A percentile compares a stretch with the other conserved stretches of the same genome.
These are phyloP conservation scores for Chaetodon trifascialis DNA, from an alignment of 2,113 vertebrate species.

Conservation along the genomic window DNA sequence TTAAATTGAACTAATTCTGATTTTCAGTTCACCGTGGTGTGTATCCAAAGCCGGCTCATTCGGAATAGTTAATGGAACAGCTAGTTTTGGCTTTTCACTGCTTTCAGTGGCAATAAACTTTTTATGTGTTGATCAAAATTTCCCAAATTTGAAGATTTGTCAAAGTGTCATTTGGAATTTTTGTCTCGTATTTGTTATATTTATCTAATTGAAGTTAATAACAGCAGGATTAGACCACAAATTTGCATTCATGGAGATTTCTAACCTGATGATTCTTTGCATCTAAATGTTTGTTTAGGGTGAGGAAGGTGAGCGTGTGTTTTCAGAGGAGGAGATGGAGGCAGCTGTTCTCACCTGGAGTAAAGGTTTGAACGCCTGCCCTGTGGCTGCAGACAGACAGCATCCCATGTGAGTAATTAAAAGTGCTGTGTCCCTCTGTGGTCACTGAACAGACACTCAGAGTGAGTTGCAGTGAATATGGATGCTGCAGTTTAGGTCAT, in stretches of 20 bases:
- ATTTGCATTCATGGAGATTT: not conserved
- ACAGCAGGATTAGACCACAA: not conserved
- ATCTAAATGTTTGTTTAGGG: slow-evolving; percentile 72
- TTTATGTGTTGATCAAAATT: not conserved
- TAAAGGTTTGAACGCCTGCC: slow-evolving; percentile 65
- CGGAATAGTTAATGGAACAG: not conserved
- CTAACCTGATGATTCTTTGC: not conserved
- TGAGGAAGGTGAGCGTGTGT: slow-evolving; percentile 76
- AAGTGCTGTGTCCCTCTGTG: not conserved
- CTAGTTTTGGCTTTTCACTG: not conserved
- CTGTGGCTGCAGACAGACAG: slow-evolving; percentile 69
- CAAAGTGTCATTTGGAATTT: not conserved
- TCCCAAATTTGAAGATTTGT: not conserved
- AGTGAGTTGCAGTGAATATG: not conserved
- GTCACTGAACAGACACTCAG: not conserved
- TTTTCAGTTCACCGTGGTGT: not conserved
- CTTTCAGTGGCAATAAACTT: not conserved
- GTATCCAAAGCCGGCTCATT: not conserved
- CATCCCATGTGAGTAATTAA: slow-evolving; percentile 89
- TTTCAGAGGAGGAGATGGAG: slow-evolving; percentile 90
- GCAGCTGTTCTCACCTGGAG: slow-evolving; percentile 84
- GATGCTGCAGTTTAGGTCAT: not conserved
- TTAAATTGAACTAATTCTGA: not conserved
- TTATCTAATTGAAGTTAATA: not conserved
- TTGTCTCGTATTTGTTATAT: not conserved